phyloP scores from a whole-genome alignment of 2,113 vertebrate genomes.

The Corythornis vintsioides region DNA sequence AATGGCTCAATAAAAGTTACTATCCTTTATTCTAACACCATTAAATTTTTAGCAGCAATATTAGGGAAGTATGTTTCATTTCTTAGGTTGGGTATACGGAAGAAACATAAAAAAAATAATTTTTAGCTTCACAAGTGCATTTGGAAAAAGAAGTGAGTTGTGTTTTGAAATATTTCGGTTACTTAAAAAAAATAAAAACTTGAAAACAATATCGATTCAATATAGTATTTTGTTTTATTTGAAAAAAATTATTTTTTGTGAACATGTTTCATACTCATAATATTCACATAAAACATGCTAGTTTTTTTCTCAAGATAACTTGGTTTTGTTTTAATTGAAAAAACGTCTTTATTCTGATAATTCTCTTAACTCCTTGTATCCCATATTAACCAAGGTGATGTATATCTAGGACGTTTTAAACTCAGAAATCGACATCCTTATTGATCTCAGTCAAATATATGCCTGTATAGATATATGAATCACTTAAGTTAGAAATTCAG shows the following conservation, averaged over 20 bases:
- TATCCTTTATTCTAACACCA: background rate
- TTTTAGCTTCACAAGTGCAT: background rate
- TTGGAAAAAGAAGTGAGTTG: background rate
- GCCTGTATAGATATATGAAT: rapidly evolving
- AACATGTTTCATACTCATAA: background rate
- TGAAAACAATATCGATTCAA: background rate
- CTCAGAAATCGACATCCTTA: background rate
- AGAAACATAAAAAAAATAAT: background rate
- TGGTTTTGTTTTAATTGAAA: background rate
- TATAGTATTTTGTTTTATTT: background rate
- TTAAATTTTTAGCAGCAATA: background rate
- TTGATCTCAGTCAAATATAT: background rate
- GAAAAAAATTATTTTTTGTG: background rate
- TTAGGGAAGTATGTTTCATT: background rate
- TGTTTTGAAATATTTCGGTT: background rate
- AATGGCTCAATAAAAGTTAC: background rate
- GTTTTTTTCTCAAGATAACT: background rate
- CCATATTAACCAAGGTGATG: background rate
- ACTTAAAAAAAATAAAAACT: background rate
- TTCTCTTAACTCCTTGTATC: background rate
- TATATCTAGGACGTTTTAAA: background rate
- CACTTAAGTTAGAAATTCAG: background rate
- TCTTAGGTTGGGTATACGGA: background rate
- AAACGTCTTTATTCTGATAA: background rate
- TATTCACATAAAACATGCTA: background rate